These are phyloP conservation scores for Cinclus cinclus DNA, from an alignment of 2,113 vertebrate genomes.

Conservation along the genomic window DNA sequence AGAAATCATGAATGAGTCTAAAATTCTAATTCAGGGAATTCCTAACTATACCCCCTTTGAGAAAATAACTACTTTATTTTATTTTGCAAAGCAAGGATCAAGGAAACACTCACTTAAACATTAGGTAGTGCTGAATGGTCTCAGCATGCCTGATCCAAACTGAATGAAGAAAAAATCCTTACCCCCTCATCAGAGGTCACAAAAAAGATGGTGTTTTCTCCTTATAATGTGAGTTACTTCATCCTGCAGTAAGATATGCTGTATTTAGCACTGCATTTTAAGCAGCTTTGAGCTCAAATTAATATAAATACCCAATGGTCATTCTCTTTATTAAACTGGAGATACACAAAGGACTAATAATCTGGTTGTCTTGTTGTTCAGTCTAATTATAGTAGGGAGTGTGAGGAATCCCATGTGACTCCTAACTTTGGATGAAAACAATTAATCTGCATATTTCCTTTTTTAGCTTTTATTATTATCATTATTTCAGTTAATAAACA, in stretches of 20 bases:
- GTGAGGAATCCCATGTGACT: slow-evolving; percentile 44
- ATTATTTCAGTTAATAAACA: slow-evolving; percentile 39
- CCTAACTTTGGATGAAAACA: slow-evolving; percentile 46
- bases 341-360: slow-evolving; percentile 59
- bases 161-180: background rate
- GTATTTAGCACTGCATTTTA: slow-evolving; percentile 43
- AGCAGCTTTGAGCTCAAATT: slow-evolving; percentile 31
- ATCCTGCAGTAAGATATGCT: background rate
- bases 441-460: slow-evolving; percentile 30
- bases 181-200: background rate
- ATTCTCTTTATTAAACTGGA: slow-evolving; percentile 65
- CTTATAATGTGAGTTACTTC: background rate
- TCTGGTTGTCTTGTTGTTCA: slow-evolving; percentile 41
- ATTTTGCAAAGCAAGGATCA: background rate
- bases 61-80: background rate
- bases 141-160: background rate
- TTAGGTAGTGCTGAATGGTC: background rate
- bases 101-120: background rate
- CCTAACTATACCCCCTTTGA: background rate
- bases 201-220: background rate
- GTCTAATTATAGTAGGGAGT: slow-evolving; percentile 53
- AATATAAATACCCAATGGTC: slow-evolving; percentile 53
- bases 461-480: slow-evolving; percentile 25
- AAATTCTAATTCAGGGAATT: background rate
- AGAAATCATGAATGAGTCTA: background rate